phyloP scores from a whole-genome alignment of 2,888 invertebrate genomes.

The Gortyna flavago region DNA sequence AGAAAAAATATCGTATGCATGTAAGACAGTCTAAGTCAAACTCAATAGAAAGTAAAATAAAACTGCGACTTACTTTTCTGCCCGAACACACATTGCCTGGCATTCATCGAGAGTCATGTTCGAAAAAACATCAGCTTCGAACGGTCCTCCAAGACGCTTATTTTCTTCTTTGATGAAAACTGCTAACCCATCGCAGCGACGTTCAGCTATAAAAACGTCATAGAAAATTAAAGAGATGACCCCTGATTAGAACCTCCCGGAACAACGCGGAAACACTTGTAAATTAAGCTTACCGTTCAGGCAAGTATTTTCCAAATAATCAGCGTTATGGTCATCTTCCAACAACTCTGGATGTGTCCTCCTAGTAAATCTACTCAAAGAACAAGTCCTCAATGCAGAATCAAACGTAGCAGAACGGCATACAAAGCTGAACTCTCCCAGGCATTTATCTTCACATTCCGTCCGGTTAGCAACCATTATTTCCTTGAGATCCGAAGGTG shows the following conservation, averaged over 20 bases:
- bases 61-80: conserved; percentile 93
- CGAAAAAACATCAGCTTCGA: conserved; percentile 96
- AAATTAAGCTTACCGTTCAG: conserved; percentile 91
- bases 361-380: conserved; percentile 94
- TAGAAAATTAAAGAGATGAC: neutral
- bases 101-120: conserved; percentile 97
- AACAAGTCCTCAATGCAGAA: conserved; percentile 93
- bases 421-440: conserved; percentile 96
- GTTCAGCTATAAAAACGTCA: conserved; percentile 91
- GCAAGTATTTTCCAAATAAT: conserved; percentile 97
- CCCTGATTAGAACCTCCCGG: neutral
- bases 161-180: conserved; percentile 97
- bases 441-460: conserved; percentile 97
- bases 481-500: conserved; percentile 95
- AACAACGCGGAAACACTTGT: neutral
- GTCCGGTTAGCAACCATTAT: conserved; percentile 95
- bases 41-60: conserved; percentile 16
- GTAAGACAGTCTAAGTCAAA: conserved; percentile 10
- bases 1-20: conserved; percentile 54
- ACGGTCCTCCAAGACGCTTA: conserved; percentile 95
- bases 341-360: conserved; percentile 96
- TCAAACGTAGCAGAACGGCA: conserved; percentile 97
- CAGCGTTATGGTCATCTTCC: conserved; percentile 96
- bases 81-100: conserved; percentile 95
- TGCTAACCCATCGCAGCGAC: conserved; percentile 95